These are phyloP conservation scores for Geophilus truncorum DNA, from an alignment of 2,888 invertebrate genomes.

Conservation along the genomic window DNA sequence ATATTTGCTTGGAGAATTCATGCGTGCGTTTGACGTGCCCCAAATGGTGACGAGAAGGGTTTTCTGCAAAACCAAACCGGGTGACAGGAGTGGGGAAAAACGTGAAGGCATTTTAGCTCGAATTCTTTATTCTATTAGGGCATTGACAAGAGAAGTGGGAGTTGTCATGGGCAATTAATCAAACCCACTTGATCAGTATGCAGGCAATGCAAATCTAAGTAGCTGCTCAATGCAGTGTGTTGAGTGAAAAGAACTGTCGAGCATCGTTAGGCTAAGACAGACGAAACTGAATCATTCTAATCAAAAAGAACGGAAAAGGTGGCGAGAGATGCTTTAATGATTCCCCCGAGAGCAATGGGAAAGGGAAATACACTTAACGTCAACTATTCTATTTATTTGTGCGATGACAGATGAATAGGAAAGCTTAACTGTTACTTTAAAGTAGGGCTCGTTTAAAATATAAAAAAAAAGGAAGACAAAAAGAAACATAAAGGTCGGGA, in stretches of 20 bases:
- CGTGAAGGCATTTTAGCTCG: background rate
- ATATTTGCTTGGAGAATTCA: background rate
- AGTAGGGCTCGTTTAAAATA: too few species aligned
- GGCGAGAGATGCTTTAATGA: conserved; percentile 20
- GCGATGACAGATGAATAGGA: background rate
- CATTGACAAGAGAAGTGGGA: conserved; percentile 21
- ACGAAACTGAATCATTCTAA: background rate
- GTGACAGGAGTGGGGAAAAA: background rate
- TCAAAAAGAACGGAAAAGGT: background rate
- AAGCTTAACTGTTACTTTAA: background rate
- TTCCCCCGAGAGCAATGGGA: background rate
- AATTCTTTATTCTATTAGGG: conserved; percentile 22
- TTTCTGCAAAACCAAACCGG: background rate
- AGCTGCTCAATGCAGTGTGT: background rate
- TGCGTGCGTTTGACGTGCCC: background rate
- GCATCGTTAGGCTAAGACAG: conserved; percentile 2
- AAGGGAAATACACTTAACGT: conserved; percentile 13
- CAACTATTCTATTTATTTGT: background rate
- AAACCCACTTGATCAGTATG: conserved; percentile 22
- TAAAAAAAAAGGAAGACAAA: background rate
- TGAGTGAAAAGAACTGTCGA: conserved; percentile 25
- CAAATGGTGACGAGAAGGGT: background rate
- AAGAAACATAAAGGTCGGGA: background rate
- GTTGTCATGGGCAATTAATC: conserved; percentile 29
- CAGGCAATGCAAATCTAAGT: conserved; percentile 30